These are phyloP conservation scores for Leptopilina myrica DNA, from an alignment of 2,888 invertebrate genomes.

Conservation along the genomic window DNA sequence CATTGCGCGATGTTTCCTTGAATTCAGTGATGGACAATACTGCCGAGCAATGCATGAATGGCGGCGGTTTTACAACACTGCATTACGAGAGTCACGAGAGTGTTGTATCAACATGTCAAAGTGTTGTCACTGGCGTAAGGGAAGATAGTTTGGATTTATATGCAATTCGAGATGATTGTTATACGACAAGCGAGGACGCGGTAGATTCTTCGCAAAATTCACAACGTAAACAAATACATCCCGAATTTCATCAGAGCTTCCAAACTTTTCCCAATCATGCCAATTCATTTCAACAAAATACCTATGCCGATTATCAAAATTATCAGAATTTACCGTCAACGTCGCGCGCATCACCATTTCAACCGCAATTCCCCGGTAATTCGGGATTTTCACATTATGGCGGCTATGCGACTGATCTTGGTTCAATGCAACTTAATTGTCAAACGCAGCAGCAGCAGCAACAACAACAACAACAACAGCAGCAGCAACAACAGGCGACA, in stretches of 20 bases:
- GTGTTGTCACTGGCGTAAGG: slow-evolving; percentile 73
- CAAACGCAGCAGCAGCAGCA: slow-evolving; percentile 60
- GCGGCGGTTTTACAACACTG: slow-evolving; percentile 83
- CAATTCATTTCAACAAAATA: slow-evolving; percentile 57
- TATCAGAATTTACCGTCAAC: slow-evolving; percentile 70
- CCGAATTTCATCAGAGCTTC: slow-evolving; percentile 72
- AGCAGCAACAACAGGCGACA: slow-evolving; percentile 43
- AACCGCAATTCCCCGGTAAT: slow-evolving; percentile 58
- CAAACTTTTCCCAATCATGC: slow-evolving; percentile 65
- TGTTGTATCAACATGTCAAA: slow-evolving; percentile 61
- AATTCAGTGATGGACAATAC: slow-evolving; percentile 61
- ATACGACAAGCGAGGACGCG: slow-evolving; percentile 78
- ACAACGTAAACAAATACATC: slow-evolving; percentile 75
- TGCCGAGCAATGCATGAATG: slow-evolving; percentile 51
- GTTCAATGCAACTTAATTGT: slow-evolving; percentile 56
- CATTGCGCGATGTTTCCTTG: slow-evolving; percentile 63
- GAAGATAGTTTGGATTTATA: slow-evolving; percentile 81
- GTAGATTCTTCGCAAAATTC: slow-evolving; percentile 74
- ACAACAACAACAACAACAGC: no score
- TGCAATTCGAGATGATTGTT: slow-evolving; percentile 81
- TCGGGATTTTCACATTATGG: slow-evolving; percentile 65
- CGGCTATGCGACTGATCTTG: slow-evolving; percentile 44
- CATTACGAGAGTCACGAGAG: slow-evolving; percentile 80
- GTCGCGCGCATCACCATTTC: slow-evolving; percentile 62
- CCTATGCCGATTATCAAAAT: slow-evolving; percentile 60